Conservation (phyloP, 2,113 vertebrate genomes). For the Geococcyx californianus region DNA sequence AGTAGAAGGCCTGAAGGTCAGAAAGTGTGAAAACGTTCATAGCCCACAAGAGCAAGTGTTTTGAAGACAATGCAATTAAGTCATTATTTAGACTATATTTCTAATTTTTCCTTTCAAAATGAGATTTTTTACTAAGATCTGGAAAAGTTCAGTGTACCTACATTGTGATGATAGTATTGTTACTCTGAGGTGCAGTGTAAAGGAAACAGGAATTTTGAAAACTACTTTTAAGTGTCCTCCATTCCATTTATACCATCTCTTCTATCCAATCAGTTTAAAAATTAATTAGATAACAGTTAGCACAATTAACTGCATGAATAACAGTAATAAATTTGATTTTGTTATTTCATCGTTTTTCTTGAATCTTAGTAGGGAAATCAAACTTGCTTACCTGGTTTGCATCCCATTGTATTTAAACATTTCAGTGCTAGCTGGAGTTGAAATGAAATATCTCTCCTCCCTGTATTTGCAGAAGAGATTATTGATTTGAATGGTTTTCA, state of each 20-base stretch:
- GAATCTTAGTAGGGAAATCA: background rate
- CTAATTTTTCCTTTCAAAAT: background rate
- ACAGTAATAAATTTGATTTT: background rate
- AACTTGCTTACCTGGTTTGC: background rate
- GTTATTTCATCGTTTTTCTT: background rate
- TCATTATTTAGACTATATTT: background rate
- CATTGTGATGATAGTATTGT: background rate
- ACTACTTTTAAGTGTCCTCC: background rate
- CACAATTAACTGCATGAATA: background rate
- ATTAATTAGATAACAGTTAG: background rate
- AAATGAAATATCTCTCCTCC: background rate
- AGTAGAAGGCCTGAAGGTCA: slow-evolving; percentile 71
- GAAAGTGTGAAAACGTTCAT: background rate
- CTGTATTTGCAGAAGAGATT: background rate
- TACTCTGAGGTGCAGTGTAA: background rate
- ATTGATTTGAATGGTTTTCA: background rate
- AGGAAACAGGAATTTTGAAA: background rate
- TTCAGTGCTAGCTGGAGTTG: background rate
- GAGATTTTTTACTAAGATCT: background rate
- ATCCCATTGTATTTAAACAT: background rate
- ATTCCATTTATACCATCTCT: background rate
- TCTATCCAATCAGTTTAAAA: background rate
- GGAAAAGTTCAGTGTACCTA: background rate
- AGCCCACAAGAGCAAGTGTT: background rate
- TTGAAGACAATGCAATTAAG: background rate